Conservation (phyloP, 2,797 vertebrate species). For the Diplodus puntazzo region DNA sequence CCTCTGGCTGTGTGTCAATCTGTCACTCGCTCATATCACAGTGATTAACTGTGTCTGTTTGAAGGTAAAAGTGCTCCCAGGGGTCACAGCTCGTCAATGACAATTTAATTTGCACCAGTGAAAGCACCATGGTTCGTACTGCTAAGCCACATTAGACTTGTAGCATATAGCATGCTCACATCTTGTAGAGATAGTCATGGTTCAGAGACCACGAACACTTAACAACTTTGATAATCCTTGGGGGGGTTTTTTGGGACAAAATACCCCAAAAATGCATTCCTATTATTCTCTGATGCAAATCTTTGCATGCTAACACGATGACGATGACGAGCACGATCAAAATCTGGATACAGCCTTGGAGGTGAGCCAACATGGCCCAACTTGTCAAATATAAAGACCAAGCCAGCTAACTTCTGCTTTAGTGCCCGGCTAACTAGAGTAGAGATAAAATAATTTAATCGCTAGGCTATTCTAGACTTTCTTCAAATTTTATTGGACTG, state of each 20-base stretch:
- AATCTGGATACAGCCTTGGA: too few relatives aligned
- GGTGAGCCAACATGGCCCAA: too few relatives aligned
- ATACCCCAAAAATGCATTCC: neutral
- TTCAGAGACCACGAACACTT: neutral
- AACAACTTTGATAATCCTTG: neutral
- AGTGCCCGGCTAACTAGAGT: too few relatives aligned
- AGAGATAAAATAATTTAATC: too few relatives aligned
- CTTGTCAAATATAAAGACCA: too few relatives aligned
- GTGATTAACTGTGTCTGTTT: slow-evolving; percentile 3
- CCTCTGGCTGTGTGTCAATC: slow-evolving; percentile 30
- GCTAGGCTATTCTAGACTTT: too few relatives aligned
- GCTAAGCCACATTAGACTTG: neutral
- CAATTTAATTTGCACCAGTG: slow-evolving; percentile 14
- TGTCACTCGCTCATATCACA: slow-evolving; percentile 49
- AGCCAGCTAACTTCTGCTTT: too few relatives aligned
- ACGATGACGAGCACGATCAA: too few relatives aligned
- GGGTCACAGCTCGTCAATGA: slow-evolving; percentile 28
- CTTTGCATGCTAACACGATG: neutral
- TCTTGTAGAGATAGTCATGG: neutral
- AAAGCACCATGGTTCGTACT: neutral
- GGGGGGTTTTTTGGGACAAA: neutral
- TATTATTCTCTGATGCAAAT: neutral
- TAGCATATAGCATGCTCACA: neutral
- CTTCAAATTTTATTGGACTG: too few relatives aligned
- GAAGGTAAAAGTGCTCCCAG: slow-evolving; percentile 12